Percentiles rank a stretch among this genome's conserved stretches.
Conservation (phyloP, 2,113 vertebrate species). For the Elaphurus davidianus region DNA sequence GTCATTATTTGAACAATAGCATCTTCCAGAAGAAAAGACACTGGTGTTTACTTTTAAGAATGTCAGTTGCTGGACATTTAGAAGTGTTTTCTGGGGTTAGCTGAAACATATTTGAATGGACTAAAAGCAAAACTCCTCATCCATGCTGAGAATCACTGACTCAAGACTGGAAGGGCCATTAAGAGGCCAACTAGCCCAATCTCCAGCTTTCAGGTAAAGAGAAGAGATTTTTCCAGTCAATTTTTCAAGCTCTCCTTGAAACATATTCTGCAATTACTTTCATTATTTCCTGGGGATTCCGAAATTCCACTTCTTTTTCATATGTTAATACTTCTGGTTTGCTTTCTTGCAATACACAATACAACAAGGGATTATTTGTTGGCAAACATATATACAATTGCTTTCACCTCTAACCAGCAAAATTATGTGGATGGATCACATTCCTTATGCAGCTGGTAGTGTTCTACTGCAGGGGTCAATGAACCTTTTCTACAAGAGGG, state of each 20-base stretch:
- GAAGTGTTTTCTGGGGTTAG: conserved; percentile 49
- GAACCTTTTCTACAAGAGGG: not conserved
- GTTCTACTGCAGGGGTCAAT: not conserved
- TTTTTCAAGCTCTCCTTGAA: not conserved
- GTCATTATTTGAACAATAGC: conserved; percentile 76
- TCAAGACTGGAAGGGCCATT: not conserved
- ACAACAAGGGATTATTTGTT: not conserved
- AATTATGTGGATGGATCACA: not conserved
- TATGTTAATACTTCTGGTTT: not conserved
- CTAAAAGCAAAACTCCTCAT: conserved; percentile 36
- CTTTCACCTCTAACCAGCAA: not conserved
- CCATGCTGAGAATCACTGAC: not conserved
- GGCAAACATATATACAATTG: not conserved
- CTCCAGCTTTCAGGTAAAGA: not conserved
- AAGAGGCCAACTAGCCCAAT: not conserved
- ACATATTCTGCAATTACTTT: not conserved
- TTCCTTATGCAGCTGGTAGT: not conserved
- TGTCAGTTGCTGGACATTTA: conserved; percentile 54
- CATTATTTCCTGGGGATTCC: not conserved
- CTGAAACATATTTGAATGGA: conserved; percentile 50
- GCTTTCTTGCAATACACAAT: not conserved
- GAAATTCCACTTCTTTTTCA: not conserved
- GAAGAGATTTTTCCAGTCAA: not conserved
- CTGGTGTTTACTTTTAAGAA: conserved; percentile 64
- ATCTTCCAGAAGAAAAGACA: conserved; percentile 77